Evolutionary conservation across 23 tunicate genomes (phyloP).

Genomic region (Halocynthia aurantium): DNA sequence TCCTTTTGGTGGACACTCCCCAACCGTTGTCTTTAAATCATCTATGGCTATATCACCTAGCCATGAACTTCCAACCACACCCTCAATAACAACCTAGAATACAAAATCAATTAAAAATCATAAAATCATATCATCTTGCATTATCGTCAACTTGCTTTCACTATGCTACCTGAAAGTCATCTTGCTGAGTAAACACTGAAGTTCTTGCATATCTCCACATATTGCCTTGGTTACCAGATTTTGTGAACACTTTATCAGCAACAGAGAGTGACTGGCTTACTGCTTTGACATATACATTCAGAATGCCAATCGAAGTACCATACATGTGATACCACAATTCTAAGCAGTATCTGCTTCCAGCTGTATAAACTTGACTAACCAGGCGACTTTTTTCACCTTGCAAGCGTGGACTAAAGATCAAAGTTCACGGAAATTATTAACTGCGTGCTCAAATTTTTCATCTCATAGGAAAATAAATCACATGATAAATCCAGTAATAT

Average conservation of each 20-base stretch:
- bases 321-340: conserved; percentile 89
- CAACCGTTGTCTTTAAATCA: conserved; percentile 45
- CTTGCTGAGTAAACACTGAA: conserved; percentile 32
- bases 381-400: conserved; percentile 62
- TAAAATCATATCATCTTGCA: neutral
- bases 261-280: conserved; percentile 12
- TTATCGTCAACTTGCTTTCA: neutral
- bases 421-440: neutral
- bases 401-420: conserved; percentile 42
- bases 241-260: conserved; percentile 42
- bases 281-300: conserved; percentile 69
- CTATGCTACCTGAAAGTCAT: conserved; percentile 53
- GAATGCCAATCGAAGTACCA: conserved; percentile 54
- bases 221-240: conserved; percentile 80
- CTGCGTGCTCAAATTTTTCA: neutral
- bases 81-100: conserved; percentile 69
- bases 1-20: conserved; percentile 75
- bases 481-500: neutral
- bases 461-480: neutral
- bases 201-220: conserved; percentile 67
- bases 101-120: neutral
- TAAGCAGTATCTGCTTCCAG: conserved; percentile 76
- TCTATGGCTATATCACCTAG: conserved; percentile 86
- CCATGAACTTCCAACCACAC: conserved; percentile 54
- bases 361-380: conserved; percentile 36